Conservation (phyloP, 2,797 vertebrate genomes). For the Euthynnus affinis region DNA sequence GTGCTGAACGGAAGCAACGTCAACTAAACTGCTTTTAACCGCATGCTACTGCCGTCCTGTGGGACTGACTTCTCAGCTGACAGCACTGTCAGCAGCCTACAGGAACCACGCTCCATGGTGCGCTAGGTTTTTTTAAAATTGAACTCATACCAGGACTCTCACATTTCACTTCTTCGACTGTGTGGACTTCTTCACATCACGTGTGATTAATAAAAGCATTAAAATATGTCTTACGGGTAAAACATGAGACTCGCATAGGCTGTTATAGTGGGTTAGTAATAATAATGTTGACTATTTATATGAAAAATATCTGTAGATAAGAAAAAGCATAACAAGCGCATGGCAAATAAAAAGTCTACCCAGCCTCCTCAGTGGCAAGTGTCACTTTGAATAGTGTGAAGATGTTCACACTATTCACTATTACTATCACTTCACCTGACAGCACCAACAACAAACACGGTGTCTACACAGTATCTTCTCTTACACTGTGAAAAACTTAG, state of each 20-base stretch:
- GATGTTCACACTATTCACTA: not conserved
- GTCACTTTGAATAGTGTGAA: no score
- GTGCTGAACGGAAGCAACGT: not conserved
- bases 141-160: no score
- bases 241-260: not conserved
- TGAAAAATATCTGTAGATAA: not conserved
- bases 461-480: no score
- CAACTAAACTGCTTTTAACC: not conserved
- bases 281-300: not conserved
- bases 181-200: not conserved
- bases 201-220: not conserved
- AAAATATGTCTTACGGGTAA: not conserved
- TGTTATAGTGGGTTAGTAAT: not conserved
- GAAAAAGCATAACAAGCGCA: not conserved
- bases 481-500: no score
- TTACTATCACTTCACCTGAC: not conserved
- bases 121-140: no score
- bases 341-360: not conserved
- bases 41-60: not conserved
- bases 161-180: not conserved
- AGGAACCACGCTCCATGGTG: not conserved
- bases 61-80: not conserved
- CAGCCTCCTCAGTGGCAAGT: no score
- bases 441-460: no score
- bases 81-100: not conserved